Base-by-base conservation (phyloP, 2,888 invertebrate species). In the Eretmocerus hayati region DNA sequence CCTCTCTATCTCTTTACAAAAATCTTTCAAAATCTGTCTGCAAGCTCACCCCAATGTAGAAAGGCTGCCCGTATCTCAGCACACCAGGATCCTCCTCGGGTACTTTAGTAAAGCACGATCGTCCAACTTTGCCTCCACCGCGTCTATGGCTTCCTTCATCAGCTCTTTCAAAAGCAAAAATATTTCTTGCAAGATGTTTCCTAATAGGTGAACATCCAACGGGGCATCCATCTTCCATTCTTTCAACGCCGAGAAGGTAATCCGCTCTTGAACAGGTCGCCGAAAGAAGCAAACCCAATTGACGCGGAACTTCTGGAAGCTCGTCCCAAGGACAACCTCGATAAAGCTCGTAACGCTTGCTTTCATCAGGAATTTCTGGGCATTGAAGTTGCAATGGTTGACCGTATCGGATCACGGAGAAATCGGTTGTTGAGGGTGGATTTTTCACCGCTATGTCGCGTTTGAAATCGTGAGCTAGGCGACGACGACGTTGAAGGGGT, bases 241-340 rank as follows among this genome's bases (percentile, higher is more conserved):
- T 15, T 5, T n/a, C 15, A 13, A 36, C 16, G 6, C 21, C 38
- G n/a, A 13, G 16, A n/a, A 8, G 15, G 21, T 32, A 20, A 2
- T 50, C 45, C 9, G 19, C n/a, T 9, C 1, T 9, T 8, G 42
- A 20, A n/a, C 21, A 37, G 15, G 53, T 53, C 8, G 53, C 53
- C 2, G 48, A 32, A 23, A 53, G 37, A 1, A 45, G 20, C 4
- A 53, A 30, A 4, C 53, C 53, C 19, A 11, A 30, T 2, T 9
- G 30, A 0, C 16, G 11, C 3, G 42, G 39, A 0, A 18, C 22
- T 8, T 3, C 3, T 8, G 41, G 37, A 4, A 8, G 4, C 4
- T 48, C 50, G 26, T 42, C 39, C 38, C n/a, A n/a, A 2, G 48
- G 50, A n/a, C 50, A 50, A 16, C 45, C 48, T 3, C 5, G 18